Evolutionary conservation across 1,140 invertebrate genomes (phyloP), one percentile per base, ranked within the genome.

Genomic region (Trachymyrmex septentrionalis): DNA sequence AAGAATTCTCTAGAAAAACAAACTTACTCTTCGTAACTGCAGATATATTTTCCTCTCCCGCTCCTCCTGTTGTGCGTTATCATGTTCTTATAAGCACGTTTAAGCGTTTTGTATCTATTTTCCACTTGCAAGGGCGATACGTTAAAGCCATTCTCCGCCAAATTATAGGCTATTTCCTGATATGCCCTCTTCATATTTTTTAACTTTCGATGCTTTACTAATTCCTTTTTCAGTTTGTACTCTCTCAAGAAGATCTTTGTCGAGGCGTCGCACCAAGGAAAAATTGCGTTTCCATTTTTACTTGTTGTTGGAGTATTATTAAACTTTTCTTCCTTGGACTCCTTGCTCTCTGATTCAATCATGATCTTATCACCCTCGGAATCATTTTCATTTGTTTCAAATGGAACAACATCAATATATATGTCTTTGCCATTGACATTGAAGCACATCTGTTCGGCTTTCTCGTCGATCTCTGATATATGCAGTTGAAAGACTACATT

Each of bases 71-170:
- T 84, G n/a, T 73, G n/a, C 24, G 63, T 48, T n/a, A 84, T 75
- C 80, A 84, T 84, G 16, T 84, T 84, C 14, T 84, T 84, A 9
- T 84, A 84, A 34, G 80, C 80, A 10, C 80, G 80, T 34, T 84
- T 84, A 1, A 84, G 44, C 3, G 80, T 84, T 48, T 84, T 84
- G 1, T 61, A 84, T 84, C 80, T 30, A 10, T 84, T 84, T 19
- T 84, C 80, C 5, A 84, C 80, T 63, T 84, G 80, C 5, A 84
- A 16, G 5, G 80, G 57, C 1, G 80, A 75, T 12, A 84, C 80
- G 0, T 12, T 50, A 12, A 84, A 84, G 19, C 69, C 69, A 16
- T 61, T 84, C 0, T 84, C 69, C 9, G 16, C 14, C n/a, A 84
- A n/a, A 34, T 16, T 84, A 0, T 73, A 16, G 2, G 80, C 59